Evolutionary conservation across 2,113 vertebrate genomes (phyloP), one percentile per base, ranked within the genome.

Genomic region (Motacilla alba): DNA sequence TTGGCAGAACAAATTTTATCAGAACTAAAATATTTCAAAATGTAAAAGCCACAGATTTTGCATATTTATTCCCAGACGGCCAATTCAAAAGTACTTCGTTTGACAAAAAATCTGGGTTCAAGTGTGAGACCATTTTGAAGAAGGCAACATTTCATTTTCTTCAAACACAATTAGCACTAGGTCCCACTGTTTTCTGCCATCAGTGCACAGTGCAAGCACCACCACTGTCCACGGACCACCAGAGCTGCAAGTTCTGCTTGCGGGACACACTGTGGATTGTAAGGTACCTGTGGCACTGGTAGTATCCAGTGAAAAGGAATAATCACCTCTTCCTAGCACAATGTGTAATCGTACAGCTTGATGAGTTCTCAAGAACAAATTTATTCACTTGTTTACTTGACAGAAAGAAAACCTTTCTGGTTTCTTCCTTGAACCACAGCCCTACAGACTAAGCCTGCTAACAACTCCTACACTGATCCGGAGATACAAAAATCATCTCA

Each of bases 161-260:
- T 59, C 56, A n/a, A 52, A 37, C 37, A 49, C 2, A 1, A 67
- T 16, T 14, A 50, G 75, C 43, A 31, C 18, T 5, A 41, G 28
- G 23, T 63, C 15, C 7, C 22, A 0, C 4, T 62, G 58, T 28
- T 18, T 20, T 2, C 20, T 59, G 21, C 52, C 0, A 0, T 31
- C 15, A 63, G 24, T 0, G 0, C 31, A 27, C 27, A 24, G 8
- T 15, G 44, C 22, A 33, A 76, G 31, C n/a, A 55, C 9, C 5
- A 11, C 13, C 26, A 4, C 30, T 6, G 19, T 26, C 56, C 9
- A 0, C 0, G 0, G 35, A 53, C 15, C 46, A 23, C 9, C 27
- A 37, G 27, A 44, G 31, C 24, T 17, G 39, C 52, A 11, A 16
- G 47, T 4, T 13, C 59, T 62, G 43, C 66, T 3, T 2, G 14